A percentile compares a stretch with the other conserved stretches of the same genome.
Evolutionary conservation across 2,113 vertebrate genomes (phyloP).

Genomic region (Cyanistes caeruleus): DNA sequence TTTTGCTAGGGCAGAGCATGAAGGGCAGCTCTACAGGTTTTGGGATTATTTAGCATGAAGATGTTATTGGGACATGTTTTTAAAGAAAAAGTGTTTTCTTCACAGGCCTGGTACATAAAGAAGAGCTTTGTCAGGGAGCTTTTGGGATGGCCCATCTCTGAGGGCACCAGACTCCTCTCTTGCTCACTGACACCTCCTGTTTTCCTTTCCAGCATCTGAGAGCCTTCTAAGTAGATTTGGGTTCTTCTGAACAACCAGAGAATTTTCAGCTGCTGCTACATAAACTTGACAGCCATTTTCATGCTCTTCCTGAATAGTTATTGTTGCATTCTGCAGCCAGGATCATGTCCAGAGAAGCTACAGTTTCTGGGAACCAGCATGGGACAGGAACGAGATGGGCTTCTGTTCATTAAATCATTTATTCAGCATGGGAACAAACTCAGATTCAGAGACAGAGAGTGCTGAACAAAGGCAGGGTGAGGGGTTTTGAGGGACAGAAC

Average conservation of each 20-base stretch:
- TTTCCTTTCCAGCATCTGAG: background rate
- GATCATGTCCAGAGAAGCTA: no score
- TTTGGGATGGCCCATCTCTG: background rate
- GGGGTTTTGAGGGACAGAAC: no score
- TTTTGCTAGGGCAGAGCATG: background rate
- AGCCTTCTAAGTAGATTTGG: background rate
- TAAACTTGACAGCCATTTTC: background rate
- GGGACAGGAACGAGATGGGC: no score
- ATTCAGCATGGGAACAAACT: no score
- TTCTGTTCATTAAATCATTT: no score
- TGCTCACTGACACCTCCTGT: background rate
- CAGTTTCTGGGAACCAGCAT: no score
- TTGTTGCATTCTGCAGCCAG: no score
- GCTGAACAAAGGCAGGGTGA: no score
- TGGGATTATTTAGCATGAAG: constrained; percentile 43
- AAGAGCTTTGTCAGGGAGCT: background rate
- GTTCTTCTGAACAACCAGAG: background rate
- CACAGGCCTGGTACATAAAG: background rate
- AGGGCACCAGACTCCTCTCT: background rate
- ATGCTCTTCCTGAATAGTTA: background rate
- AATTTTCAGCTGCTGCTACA: background rate
- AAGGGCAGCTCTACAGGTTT: background rate
- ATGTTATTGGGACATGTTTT: constrained; percentile 30
- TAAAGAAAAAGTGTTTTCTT: background rate
- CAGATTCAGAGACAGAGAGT: no score